Evolutionary conservation across 2,797 vertebrate genomes (phyloP), one percentile per base, ranked within the genome.

Genomic region (Poecilia gillii): DNA sequence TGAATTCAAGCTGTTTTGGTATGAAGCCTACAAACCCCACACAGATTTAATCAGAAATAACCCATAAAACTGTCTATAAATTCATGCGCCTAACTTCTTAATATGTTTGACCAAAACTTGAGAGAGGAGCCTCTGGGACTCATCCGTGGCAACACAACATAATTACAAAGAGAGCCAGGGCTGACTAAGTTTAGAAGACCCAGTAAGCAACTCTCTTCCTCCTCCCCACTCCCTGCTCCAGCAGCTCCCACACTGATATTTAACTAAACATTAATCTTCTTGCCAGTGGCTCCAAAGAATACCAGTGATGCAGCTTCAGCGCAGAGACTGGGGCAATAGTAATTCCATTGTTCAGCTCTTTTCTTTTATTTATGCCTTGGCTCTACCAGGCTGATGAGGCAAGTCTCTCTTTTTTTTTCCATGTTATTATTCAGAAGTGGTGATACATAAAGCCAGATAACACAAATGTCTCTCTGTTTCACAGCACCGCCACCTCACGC

Each of bases 211-310:
- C 81, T 82, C 81, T 39, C 62, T 74, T 75, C 76, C 77, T 79
- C 85, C 75, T 76, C 82, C 78, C 83, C 82, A 36, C 88, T 80
- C 85, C 86, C 87, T 88, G 96, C 96, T 96, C 96, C 96, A 96
- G 95, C 96, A 96, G 97, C 97, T 97, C 97, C 96, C 96, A 97
- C 95, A 97, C 97, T 97, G 97, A 98, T 98, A 98, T 98, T 97
- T 98, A 98, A 97, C 97, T 97, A 98, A 98, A 98, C 97, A 98
- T 98, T 98, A 97, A 99, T 99, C 98, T 98, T 97, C 97, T 97
- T 98, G 97, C 98, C 97, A 98, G 97, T 96, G 97, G 96, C 97
- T 98, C 97, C 97, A 97, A 97, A 97, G 97, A 97, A 97, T 97
- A 96, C 96, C 96, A 96, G 91, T 97, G 97, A 97, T 97, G 97